Evolutionary conservation across 1,140 invertebrate species (phyloP).

Genomic region (Drosophila nebulosa): DNA sequence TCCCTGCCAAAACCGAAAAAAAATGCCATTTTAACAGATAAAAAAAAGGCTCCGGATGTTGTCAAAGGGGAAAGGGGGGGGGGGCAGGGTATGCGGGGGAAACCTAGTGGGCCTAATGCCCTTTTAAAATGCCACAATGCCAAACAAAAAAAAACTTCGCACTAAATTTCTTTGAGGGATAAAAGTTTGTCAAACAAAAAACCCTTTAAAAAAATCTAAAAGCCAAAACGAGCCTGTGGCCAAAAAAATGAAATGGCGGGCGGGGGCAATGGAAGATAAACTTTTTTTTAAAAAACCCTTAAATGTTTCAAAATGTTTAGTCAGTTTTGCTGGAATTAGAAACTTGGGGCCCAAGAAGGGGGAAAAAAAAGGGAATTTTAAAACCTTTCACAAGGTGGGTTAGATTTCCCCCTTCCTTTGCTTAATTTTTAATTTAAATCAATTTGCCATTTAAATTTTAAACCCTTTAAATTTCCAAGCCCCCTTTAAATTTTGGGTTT

Average conservation of each 20-base stretch:
- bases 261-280: constrained; percentile 23
- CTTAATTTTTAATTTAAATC: not conserved
- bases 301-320: constrained; percentile 62
- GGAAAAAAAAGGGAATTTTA: not conserved
- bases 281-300: constrained; percentile 47
- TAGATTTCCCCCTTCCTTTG: not conserved
- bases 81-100: not conserved
- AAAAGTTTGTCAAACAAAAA: constrained; percentile 47
- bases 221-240: constrained; percentile 44
- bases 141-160: constrained; percentile 47
- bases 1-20: constrained; percentile 28
- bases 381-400: not conserved
- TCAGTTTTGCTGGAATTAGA: not conserved
- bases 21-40: not conserved
- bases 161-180: constrained; percentile 48
- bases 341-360: not conserved
- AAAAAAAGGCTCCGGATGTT: not conserved
- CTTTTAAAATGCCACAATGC: constrained; percentile 47
- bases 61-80: not conserved
- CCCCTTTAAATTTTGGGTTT: not conserved
- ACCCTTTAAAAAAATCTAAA: constrained; percentile 59
- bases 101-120: not conserved
- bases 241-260: constrained; percentile 16
- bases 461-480: not conserved
- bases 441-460: not conserved